Evolutionary conservation across 2,888 invertebrate species (phyloP).

Genomic region (Lithophane semibrunnea): DNA sequence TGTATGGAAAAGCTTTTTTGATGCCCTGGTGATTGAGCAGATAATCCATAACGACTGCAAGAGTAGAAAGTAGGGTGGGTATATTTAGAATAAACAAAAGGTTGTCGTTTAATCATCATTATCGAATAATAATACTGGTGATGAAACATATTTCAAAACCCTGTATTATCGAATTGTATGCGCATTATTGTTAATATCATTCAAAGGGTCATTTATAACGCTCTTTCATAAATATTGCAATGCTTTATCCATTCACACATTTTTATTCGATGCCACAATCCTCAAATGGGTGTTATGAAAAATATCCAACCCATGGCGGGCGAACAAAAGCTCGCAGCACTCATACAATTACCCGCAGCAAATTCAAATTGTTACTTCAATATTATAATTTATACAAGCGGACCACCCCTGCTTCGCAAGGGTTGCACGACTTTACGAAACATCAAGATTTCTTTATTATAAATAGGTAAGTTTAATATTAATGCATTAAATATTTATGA

Average conservation of each 20-base stretch:
- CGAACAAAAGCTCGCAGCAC: background rate
- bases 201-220: no score
- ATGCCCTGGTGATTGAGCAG: no score
- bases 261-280: background rate
- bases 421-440: background rate
- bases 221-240: background rate
- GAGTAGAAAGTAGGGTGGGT: no score
- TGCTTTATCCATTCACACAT: background rate
- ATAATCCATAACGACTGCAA: no score
- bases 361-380: background rate
- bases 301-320: background rate
- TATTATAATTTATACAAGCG: background rate
- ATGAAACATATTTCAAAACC: background rate
- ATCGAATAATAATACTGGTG: background rate
- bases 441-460: background rate
- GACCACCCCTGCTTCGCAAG: background rate
- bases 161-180: background rate
- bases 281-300: background rate
- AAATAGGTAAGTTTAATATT: background rate
- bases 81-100: background rate
- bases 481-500: no score
- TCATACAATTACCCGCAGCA: background rate
- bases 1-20: no score
- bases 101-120: background rate
- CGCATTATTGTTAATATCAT: background rate